These are phyloP conservation scores for Oriolus oriolus DNA, from an alignment of 2,113 vertebrate genomes.

Conservation along the genomic window DNA sequence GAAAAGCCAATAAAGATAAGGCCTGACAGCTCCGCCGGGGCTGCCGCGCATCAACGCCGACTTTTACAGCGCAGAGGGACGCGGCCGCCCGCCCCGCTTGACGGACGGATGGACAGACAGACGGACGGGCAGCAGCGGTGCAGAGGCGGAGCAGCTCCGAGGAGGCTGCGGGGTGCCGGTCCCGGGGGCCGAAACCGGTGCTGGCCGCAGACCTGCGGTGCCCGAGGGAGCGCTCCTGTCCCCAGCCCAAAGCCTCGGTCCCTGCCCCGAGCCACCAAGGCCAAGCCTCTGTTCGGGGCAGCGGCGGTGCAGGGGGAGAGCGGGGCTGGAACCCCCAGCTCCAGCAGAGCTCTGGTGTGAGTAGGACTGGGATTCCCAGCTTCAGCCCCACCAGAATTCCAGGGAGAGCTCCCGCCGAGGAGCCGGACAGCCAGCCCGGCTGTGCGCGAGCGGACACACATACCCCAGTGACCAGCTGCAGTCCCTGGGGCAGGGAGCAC, in stretches of 20 bases:
- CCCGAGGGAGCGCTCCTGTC: not conserved
- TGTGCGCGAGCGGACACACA: not conserved
- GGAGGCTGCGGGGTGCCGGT: not conserved
- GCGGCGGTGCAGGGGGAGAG: not conserved
- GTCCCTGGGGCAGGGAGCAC: not conserved
- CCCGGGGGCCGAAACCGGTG: not conserved
- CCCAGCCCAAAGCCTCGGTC: not conserved
- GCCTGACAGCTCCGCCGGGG: conserved; percentile 69
- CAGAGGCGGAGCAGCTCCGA: not conserved
- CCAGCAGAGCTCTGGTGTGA: not conserved
- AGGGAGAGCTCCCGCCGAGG: not conserved
- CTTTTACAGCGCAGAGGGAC: conserved; percentile 63
- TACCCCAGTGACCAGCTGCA: not conserved
- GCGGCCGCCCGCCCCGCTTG: not conserved
- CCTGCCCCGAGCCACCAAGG: not conserved
- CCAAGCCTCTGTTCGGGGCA: not conserved
- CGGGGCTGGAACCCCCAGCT: not conserved
- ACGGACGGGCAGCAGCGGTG: not conserved
- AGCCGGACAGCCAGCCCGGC: not conserved
- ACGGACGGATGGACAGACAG: not conserved
- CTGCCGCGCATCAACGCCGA: conserved; percentile 64
- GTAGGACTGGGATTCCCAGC: not conserved
- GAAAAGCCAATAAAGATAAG: conserved; percentile 94
- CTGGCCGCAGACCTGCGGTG: not conserved
- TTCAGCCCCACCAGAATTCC: not conserved